phyloP scores from a whole-genome alignment of 30 jellyfish, hydroid and myxozoan genomes.

The Pelagia noctiluca region DNA sequence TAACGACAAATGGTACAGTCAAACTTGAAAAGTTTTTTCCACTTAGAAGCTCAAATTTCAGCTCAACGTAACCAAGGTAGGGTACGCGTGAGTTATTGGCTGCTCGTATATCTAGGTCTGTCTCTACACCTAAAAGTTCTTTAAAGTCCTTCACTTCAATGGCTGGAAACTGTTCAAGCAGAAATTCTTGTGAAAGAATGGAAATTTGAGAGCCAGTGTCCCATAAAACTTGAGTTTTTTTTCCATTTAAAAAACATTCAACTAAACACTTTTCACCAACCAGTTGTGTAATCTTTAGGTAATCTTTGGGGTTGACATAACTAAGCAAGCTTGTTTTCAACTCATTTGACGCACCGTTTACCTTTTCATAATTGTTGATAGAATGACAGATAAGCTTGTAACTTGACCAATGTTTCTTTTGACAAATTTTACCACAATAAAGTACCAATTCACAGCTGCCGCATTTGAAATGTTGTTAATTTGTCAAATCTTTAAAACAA shows the following conservation, averaged over 20 bases:
- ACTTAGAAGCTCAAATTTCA: too few species aligned
- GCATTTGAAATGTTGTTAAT: not conserved
- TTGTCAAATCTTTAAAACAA: slow-evolving; percentile 18
- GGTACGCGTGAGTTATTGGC: too few species aligned
- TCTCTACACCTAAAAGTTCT: slow-evolving; percentile 13
- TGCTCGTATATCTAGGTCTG: too few species aligned
- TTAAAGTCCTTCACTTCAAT: slow-evolving; percentile 22
- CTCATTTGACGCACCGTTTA: not conserved
- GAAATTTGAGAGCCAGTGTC: slow-evolving; percentile 51
- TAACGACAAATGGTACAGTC: slow-evolving; percentile 9
- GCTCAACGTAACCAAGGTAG: too few species aligned
- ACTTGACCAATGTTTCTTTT: slow-evolving; percentile 24
- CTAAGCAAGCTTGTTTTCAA: not conserved
- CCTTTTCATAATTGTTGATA: not conserved
- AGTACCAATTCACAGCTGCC: not conserved
- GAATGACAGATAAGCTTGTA: slow-evolving; percentile 16
- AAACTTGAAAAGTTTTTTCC: too few species aligned
- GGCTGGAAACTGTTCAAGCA: slow-evolving; percentile 33
- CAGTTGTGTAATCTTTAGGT: slow-evolving; percentile 14
- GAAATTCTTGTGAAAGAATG: slow-evolving; percentile 14
- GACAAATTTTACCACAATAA: slow-evolving; percentile 32
- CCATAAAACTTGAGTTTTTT: slow-evolving; percentile 13
- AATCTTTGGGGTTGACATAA: slow-evolving; percentile 26
- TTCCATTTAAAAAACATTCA: slow-evolving; percentile 23
- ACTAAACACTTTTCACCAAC: slow-evolving; percentile 24